Conservation (phyloP, 1,140 invertebrate species). For the Dendrolimus kikuchii region DNA sequence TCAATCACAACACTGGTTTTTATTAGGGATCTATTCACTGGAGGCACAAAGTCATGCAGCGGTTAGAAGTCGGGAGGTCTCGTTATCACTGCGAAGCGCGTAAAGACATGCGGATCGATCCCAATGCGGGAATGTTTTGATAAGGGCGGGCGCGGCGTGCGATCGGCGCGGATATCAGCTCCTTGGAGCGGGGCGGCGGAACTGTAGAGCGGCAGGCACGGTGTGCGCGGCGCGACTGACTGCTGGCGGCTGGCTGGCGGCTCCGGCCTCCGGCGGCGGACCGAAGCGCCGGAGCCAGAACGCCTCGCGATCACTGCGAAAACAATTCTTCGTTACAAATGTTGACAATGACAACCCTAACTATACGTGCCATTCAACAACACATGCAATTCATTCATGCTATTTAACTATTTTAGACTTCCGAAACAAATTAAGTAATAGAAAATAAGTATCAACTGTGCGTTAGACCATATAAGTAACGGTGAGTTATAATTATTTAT, state of each 20-base stretch:
- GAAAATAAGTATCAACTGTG: too few relatives aligned
- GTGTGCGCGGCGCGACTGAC: conserved; percentile 51
- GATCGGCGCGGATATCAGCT: conserved; percentile 7
- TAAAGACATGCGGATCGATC: conserved; percentile 53
- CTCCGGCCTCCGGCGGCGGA: conserved; percentile 7
- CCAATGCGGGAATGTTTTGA: conserved; percentile 50
- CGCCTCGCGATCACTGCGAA: background rate
- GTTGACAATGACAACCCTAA: too few relatives aligned
- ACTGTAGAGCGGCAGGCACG: conserved; percentile 20
- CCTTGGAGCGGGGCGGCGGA: conserved; percentile 1
- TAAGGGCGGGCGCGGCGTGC: conserved; percentile 32
- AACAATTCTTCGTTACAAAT: too few relatives aligned
- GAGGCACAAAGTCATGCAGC: conserved; percentile 40
- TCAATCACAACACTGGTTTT: conserved; percentile 44
- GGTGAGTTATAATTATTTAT: too few relatives aligned
- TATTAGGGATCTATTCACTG: conserved; percentile 1
- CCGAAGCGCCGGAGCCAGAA: conserved; percentile 1
- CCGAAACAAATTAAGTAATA: too few relatives aligned
- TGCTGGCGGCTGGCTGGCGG: conserved; percentile 2
- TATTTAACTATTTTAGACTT: too few relatives aligned
- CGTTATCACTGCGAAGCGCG: conserved; percentile 43
- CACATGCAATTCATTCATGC: too few relatives aligned
- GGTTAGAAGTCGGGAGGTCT: conserved; percentile 19
- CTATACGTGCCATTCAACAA: too few relatives aligned
- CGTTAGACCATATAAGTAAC: too few relatives aligned